Base-by-base conservation (phyloP, 2,113 vertebrate genomes). In the Anas platyrhynchos region DNA sequence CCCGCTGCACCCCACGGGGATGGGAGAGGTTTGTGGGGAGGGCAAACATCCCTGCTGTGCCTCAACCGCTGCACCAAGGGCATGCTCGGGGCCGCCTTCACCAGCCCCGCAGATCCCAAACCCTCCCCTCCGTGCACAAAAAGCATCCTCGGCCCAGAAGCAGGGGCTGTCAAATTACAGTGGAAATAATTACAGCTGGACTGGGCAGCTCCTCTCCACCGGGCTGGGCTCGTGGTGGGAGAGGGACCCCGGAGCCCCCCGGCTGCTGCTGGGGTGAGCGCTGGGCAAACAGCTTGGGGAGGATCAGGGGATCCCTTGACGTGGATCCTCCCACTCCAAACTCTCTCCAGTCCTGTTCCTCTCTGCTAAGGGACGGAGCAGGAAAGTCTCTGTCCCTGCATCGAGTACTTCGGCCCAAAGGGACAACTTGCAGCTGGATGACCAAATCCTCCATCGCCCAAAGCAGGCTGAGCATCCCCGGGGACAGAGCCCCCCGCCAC, bases 211-310 rank as follows among this genome's bases (percentile, higher is more conserved):
- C 56, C 71, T 72, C 1, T 55, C 38, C 46, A 8, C 52, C 0
- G 2, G 3, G 25, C 91, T 27, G 68, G 52, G 15, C 11, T 34
- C 54, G 75, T 3, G 72, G 4, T 9, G 86, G 91, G 75, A 73
- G 54, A 11, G 23, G 67, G 73, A 52, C n/a, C 59, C 65, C 3
- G 12, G 83, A 90, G 87, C 87, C 3, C 7, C 38, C 17, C 9
- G 23, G 71, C 63, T 41, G 68, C 89, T 9, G 94, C 94, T 89
- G 91, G 88, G 92, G 92, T 88, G 46, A 77, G 31, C 15, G 25
- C 89, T 96, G 91, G 78, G 96, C 93, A 93, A 97, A 93, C 91
- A 95, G 59, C 80, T 68, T 62, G 4, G 11, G 79, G 83, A 93
- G 83, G 46, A 89, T 92, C 88, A 69, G 83, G 94, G 83, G 46